Conservation (phyloP, 2,113 vertebrate species). For the Alectura lathami region DNA sequence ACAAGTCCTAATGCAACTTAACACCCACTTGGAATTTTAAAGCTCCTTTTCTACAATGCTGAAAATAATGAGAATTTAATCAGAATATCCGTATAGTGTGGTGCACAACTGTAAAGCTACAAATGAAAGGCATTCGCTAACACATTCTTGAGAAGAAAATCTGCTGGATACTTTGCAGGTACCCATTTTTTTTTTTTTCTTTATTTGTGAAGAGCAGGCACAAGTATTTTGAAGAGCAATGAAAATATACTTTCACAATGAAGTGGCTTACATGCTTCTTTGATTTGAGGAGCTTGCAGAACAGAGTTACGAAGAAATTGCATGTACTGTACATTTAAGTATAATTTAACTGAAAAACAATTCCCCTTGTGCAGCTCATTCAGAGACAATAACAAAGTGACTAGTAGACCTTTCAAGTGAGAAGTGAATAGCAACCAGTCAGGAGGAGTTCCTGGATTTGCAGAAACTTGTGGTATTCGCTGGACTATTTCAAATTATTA, state of each 20-base stretch:
- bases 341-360: neutral
- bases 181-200: neutral
- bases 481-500: neutral
- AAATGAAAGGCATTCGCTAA: neutral
- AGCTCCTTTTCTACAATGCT: neutral
- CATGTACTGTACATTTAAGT: neutral
- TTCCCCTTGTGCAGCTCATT: neutral
- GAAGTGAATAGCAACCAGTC: neutral
- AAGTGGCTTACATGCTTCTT: neutral
- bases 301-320: neutral
- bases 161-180: neutral
- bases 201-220: neutral
- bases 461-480: neutral
- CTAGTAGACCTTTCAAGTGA: neutral
- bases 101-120: neutral
- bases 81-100: neutral
- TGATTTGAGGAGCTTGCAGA: neutral
- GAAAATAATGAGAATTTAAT: conserved; percentile 24
- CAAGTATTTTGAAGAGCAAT: neutral
- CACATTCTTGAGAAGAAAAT: neutral
- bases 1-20: neutral
- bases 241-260: neutral
- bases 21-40: conserved; percentile 14
- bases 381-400: neutral
- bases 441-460: neutral